Evolutionary conservation across 2,888 invertebrate species (phyloP).

Genomic region (Tetragonula carbonaria): DNA sequence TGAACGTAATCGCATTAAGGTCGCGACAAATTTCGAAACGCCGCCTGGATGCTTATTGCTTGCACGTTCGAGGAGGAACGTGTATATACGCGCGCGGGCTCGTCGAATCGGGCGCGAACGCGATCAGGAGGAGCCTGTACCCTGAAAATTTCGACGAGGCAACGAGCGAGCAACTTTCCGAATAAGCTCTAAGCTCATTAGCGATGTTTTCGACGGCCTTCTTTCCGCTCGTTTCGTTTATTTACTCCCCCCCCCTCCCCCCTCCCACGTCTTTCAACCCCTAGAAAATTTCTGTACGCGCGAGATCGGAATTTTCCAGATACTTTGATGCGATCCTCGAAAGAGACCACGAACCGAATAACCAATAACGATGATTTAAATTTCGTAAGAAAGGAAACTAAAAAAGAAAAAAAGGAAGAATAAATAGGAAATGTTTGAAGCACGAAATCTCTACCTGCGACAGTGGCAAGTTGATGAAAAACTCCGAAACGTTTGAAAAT

Average conservation of each 20-base stretch:
- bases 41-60: slow-evolving; percentile 62
- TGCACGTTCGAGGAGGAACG: slow-evolving; percentile 39
- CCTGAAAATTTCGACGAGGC: slow-evolving; percentile 26
- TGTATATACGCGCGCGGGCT: slow-evolving; percentile 19
- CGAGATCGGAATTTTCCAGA: not conserved
- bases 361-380: too few species aligned
- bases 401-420: too few species aligned
- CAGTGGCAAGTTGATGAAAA: too few species aligned
- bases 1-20: slow-evolving; percentile 67
- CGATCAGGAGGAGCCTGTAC: slow-evolving; percentile 9
- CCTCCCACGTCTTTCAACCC: too few species aligned
- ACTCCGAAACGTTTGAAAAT: too few species aligned
- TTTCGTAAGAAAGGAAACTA: too few species aligned
- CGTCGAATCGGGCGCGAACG: not conserved
- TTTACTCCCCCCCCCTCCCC: not conserved
- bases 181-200: slow-evolving; percentile 47
- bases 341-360: too few species aligned
- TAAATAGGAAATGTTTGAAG: too few species aligned
- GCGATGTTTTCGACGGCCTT: not conserved
- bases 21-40: slow-evolving; percentile 63
- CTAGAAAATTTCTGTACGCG: not conserved
- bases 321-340: not conserved
- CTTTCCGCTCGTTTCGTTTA: slow-evolving; percentile 29
- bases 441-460: too few species aligned
- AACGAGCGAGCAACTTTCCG: slow-evolving; percentile 1